Evolutionary conservation across 2,797 vertebrate species (phyloP).

Genomic region (Aselliscus stoliczkanus): DNA sequence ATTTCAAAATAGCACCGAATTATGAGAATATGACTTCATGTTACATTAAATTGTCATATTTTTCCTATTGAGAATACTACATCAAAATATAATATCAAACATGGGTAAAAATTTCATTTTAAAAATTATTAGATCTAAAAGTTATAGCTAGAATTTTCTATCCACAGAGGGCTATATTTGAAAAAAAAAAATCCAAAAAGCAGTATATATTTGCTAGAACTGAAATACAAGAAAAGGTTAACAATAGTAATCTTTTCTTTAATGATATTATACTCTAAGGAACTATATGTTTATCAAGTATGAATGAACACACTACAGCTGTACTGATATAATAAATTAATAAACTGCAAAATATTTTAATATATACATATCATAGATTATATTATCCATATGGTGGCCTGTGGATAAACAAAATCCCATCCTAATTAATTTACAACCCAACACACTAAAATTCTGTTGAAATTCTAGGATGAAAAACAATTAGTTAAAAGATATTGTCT

Average conservation of each 20-base stretch:
- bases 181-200: neutral
- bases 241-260: neutral
- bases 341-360: neutral
- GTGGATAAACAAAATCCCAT: neutral
- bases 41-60: conserved; percentile 21
- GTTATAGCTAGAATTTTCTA: conserved; percentile 7
- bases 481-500: neutral
- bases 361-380: neutral
- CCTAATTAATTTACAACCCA: neutral
- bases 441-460: neutral
- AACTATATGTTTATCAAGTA: neutral
- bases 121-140: conserved; percentile 39
- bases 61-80: neutral
- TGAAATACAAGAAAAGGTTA: conserved; percentile 1
- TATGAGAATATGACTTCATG: conserved; percentile 32
- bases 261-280: neutral
- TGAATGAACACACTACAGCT: neutral
- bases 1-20: conserved; percentile 47
- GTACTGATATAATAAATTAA: neutral
- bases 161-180: neutral
- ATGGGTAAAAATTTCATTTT: conserved; percentile 4
- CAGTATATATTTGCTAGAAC: neutral
- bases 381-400: neutral
- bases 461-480: neutral
- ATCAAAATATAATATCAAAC: conserved; percentile 47